Base-by-base conservation (phyloP, 2,113 vertebrate species). In the Ochotona princeps region DNA sequence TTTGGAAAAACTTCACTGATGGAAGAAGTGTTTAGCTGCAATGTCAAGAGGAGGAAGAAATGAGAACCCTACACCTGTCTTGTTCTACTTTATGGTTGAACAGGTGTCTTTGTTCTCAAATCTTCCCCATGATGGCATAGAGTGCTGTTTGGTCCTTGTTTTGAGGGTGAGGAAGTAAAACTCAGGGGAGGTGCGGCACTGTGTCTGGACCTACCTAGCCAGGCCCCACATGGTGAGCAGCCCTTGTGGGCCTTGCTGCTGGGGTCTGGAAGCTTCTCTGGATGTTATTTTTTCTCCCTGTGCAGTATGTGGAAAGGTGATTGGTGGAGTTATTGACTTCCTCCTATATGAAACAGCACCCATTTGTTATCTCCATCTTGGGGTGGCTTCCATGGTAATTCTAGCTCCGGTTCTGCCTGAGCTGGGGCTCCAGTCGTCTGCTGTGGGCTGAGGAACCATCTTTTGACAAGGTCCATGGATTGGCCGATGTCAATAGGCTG, bases 121-220 rank as follows among this genome's bases (percentile, higher is more conserved):
- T 61, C 38, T n/a, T 44, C 21, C 61, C 35, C 10, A 2, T 0
- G 20, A 25, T n/a, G 13, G 49, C 5, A 0, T 12, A 15, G 35
- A 38, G 54, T 23, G 60, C 60, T 66, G 10, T 13, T 54, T 78
- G 49, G 2, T 61, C 69, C 32, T 69, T 23, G 0, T n/a, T 49
- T 21, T 65, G 30, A 63, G 72, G 17, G 2, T 51, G 38, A 69
- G 74, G 23, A 82, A 81, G 30, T 4, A 23, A 51, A 60, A 9
- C 67, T 11, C 5, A 3, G 14, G 69, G 17, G 47, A 7, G 12
- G 10, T 51, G 3, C 17, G 38, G 14, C 11, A 28, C 6, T 17
- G 1, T 20, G 8, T 26, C 73, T 61, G 2, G 65, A 4, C 57
- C 25, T n/a, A 26, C 57, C 25, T 25, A 28, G 54, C 28, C 11